phyloP scores from a whole-genome alignment of 2,113 vertebrate genomes.

The Notarius lentiginosus region DNA sequence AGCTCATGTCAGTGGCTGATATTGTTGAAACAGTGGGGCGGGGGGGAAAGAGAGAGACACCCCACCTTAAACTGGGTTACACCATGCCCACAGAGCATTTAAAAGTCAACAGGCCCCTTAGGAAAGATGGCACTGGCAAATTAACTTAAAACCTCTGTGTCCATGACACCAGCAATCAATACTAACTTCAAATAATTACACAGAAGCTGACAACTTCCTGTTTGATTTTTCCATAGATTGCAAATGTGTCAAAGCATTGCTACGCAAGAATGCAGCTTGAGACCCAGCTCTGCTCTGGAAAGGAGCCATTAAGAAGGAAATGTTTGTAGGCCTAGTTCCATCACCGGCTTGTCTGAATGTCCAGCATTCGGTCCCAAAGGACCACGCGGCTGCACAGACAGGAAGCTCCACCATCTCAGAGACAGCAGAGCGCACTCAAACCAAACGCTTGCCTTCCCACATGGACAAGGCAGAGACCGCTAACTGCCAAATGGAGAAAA shows the following conservation, averaged over 20 bases:
- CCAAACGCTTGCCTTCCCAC: constrained; percentile 47
- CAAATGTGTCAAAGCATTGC: constrained; percentile 4
- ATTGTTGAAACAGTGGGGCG: constrained; percentile 38
- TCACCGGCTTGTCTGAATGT: constrained; percentile 27
- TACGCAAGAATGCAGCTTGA: neutral
- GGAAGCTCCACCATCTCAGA: constrained; percentile 47
- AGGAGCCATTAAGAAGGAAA: constrained; percentile 22
- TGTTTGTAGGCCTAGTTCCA: constrained; percentile 32
- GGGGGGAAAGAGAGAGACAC: too few relatives aligned
- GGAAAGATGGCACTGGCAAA: constrained; percentile 28
- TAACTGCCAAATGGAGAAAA: constrained; percentile 49
- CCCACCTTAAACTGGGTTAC: constrained; percentile 57
- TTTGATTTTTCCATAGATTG: neutral
- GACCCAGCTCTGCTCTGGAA: neutral
- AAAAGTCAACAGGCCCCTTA: constrained; percentile 37
- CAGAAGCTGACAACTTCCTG: neutral
- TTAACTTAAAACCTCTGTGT: constrained; percentile 12
- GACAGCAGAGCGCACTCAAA: constrained; percentile 46
- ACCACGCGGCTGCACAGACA: constrained; percentile 49
- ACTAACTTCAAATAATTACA: neutral
- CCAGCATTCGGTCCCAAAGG: constrained; percentile 46
- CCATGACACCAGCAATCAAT: constrained; percentile 5
- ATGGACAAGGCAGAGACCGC: constrained; percentile 42
- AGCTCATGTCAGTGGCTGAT: constrained; percentile 24
- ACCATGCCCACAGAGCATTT: constrained; percentile 51